Evolutionary conservation across 2,113 vertebrate genomes (phyloP).

Genomic region (Alosa alosa): DNA sequence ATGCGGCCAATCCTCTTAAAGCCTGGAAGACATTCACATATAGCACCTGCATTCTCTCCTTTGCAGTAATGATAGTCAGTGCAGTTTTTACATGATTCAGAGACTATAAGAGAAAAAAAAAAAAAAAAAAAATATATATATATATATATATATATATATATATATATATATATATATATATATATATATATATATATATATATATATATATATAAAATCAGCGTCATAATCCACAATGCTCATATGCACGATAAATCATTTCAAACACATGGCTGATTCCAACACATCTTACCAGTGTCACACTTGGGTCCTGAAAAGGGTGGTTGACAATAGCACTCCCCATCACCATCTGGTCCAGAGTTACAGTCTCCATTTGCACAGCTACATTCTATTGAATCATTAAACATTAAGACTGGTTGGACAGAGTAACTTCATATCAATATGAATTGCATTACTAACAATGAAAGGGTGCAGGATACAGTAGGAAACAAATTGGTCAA

Average conservation of each 20-base stretch:
- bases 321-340: constrained; percentile 85
- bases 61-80: constrained; percentile 74
- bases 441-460: background rate
- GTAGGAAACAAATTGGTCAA: background rate
- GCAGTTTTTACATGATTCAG: constrained; percentile 73
- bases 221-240: background rate
- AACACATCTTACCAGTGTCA: constrained; percentile 75
- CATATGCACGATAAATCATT: background rate
- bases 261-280: background rate
- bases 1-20: constrained; percentile 57
- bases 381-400: constrained; percentile 74
- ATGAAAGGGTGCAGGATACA: background rate
- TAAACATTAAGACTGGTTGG: background rate
- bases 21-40: constrained; percentile 81
- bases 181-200: too few relatives aligned
- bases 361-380: constrained; percentile 82
- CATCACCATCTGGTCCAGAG: constrained; percentile 72
- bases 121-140: too few relatives aligned
- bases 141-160: too few relatives aligned
- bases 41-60: constrained; percentile 45
- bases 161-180: too few relatives aligned
- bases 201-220: constrained; percentile 5
- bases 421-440: background rate
- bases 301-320: constrained; percentile 84
- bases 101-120: constrained; percentile 68